Evolutionary conservation across 2,797 vertebrate genomes (phyloP).

Genomic region (Bryconaethiops microstoma): DNA sequence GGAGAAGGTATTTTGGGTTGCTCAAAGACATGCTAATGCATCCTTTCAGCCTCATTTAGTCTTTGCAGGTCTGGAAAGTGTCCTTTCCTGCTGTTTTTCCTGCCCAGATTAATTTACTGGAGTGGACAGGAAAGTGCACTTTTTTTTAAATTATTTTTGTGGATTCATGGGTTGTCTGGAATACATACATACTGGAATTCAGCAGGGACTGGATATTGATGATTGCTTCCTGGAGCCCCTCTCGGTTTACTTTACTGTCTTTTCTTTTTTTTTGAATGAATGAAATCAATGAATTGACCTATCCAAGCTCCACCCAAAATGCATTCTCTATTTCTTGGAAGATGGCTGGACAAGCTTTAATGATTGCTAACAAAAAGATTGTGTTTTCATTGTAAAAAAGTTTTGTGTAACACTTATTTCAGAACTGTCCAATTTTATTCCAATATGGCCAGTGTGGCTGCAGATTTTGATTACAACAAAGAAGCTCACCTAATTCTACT

Average conservation of each 20-base stretch:
- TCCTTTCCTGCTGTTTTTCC: not conserved
- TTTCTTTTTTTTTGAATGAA: constrained; percentile 10
- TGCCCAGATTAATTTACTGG: not conserved
- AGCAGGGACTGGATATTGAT: constrained; percentile 40
- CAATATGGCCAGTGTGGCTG: no score
- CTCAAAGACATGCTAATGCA: no score
- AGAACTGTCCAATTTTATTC: no score
- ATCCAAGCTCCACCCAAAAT: not conserved
- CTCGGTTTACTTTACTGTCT: not conserved
- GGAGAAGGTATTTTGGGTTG: not conserved
- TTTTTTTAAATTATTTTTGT: constrained; percentile 26
- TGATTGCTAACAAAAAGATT: not conserved
- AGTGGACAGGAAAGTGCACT: not conserved
- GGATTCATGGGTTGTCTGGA: constrained; percentile 39
- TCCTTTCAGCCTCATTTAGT: no score
- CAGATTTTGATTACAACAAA: no score
- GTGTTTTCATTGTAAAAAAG: no score
- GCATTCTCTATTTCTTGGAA: not conserved
- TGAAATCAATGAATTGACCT: not conserved
- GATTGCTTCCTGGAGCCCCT: constrained; percentile 19
- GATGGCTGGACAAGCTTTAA: not conserved
- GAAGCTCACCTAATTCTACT: no score
- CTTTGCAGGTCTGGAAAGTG: no score
- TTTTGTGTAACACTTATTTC: no score
- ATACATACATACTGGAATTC: constrained; percentile 49